These are phyloP conservation scores for Drosophila infuscata DNA, from an alignment of 2,888 invertebrate genomes.

Conservation along the genomic window DNA sequence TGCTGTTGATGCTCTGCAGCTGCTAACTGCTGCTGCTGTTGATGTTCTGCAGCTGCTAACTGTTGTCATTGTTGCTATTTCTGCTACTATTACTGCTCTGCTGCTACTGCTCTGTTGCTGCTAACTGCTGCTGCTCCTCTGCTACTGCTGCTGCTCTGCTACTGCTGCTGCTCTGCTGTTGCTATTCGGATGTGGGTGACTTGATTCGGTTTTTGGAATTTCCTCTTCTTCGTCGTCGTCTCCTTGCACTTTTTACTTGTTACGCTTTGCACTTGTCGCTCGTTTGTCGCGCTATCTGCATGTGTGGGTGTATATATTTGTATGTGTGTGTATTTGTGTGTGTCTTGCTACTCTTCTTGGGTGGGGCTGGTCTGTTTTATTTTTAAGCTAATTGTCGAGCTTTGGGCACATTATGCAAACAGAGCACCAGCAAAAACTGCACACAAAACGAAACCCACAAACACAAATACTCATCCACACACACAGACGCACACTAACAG, in stretches of 20 bases:
- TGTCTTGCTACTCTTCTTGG: constrained; percentile 39
- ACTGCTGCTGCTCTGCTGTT: constrained; percentile 3
- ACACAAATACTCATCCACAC: background rate
- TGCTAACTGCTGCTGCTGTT: background rate
- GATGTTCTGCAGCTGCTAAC: background rate
- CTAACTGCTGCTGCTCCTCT: background rate
- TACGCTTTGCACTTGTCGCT: constrained; percentile 58
- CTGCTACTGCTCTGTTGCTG: background rate
- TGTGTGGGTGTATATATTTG: background rate
- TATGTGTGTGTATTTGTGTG: constrained; percentile 2
- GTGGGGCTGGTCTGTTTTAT: constrained; percentile 58
- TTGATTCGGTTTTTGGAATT: constrained; percentile 55
- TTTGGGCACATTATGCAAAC: constrained; percentile 59
- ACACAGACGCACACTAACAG: background rate
- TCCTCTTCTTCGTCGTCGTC: constrained; percentile 9
- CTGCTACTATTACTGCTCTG: background rate
- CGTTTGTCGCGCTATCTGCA: constrained; percentile 12
- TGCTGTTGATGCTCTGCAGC: background rate
- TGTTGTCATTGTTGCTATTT: background rate
- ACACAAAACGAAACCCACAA: constrained; percentile 15
- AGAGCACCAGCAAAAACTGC: constrained; percentile 29
- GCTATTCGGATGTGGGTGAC: constrained; percentile 49
- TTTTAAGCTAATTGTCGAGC: constrained; percentile 65
- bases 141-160: background rate
- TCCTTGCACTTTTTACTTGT: constrained; percentile 66